Evolutionary conservation across 2,797 vertebrate genomes (phyloP), one percentile per base, ranked within the genome.

Genomic region (Taeniopygia guttata): DNA sequence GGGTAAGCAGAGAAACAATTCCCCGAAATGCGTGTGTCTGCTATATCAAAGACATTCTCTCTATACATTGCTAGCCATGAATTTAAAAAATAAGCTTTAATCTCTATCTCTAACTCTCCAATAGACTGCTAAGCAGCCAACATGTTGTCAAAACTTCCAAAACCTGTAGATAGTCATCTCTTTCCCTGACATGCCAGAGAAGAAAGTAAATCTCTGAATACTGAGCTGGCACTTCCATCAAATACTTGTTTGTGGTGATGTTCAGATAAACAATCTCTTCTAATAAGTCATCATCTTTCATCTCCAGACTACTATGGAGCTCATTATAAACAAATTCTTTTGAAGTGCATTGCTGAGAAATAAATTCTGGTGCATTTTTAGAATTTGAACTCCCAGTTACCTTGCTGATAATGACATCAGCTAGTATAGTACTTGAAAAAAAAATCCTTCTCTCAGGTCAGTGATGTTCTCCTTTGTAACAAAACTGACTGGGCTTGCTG

Each of bases 61-160:
- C 18, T 72, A 2, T 72, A 66, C 59, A 67, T 93, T 91, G 26
- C 29, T 79, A 84, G 40, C 55, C 38, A 60, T 90, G 67, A 69
- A 73, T 84, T 86, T 67, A 62, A 91, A 96, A 95, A 91, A 70
- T 79, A 88, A 84, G 34, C 67, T 90, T 95, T 94, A 72, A 86
- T 94, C 62, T 92, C 38, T 62, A 11, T 43, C 64, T 81, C 66
- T 76, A 82, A 68, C 73, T 94, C 82, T 95, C 59, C 45, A 59
- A 42, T 34, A 56, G 69, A 42, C 69, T 78, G 69, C 49, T 78
- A 66, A 78, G 79, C 82, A 86, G 80, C 54, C 51, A 76, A 68
- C 63, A 43, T 52, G 29, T 73, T 92, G 82, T 94, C 79, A 93
- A 63, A 86, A 19, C 45, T 93, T 95, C 83, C 83, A 88, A 93